Percentiles rank a stretch among this genome's conserved stretches.
Conservation (phyloP, 2,797 vertebrate species). For the Sebastes glaucus region DNA sequence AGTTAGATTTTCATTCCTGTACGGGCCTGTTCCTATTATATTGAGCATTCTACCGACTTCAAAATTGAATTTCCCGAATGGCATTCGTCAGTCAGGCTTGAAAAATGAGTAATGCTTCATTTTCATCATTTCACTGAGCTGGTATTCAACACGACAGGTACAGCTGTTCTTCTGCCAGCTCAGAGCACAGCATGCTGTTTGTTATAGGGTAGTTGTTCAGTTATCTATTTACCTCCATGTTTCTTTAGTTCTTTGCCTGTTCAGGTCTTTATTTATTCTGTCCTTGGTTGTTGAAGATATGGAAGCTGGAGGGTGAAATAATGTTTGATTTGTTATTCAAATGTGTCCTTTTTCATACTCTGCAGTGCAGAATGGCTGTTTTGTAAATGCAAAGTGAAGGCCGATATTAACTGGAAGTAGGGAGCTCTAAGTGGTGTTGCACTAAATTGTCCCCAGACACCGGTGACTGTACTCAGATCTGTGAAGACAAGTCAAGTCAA, state of each 20-base stretch:
- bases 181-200: not conserved
- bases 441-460: not conserved
- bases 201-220: not conserved
- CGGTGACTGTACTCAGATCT: not conserved
- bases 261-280: not conserved
- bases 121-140: slow-evolving; percentile 6
- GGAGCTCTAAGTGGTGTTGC: not conserved
- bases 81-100: slow-evolving; percentile 21
- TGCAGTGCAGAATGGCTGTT: not conserved
- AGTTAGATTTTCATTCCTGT: not conserved
- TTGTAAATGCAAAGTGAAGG: not conserved
- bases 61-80: slow-evolving; percentile 35
- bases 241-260: too few species aligned
- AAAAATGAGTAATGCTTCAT: slow-evolving; percentile 17
- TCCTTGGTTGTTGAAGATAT: not conserved
- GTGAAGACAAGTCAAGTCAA: not conserved
- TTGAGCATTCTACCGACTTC: slow-evolving; percentile 3
- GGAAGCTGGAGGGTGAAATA: not conserved
- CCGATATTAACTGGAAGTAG: not conserved
- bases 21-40: not conserved
- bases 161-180: slow-evolving; percentile 5
- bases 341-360: not conserved
- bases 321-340: not conserved
- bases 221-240: not conserved
- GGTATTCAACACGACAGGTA: not conserved